A percentile compares a stretch with the other conserved stretches of the same genome.
Conservation (phyloP, 2,797 vertebrate species). For the Petrocephalus schoutedeni region DNA sequence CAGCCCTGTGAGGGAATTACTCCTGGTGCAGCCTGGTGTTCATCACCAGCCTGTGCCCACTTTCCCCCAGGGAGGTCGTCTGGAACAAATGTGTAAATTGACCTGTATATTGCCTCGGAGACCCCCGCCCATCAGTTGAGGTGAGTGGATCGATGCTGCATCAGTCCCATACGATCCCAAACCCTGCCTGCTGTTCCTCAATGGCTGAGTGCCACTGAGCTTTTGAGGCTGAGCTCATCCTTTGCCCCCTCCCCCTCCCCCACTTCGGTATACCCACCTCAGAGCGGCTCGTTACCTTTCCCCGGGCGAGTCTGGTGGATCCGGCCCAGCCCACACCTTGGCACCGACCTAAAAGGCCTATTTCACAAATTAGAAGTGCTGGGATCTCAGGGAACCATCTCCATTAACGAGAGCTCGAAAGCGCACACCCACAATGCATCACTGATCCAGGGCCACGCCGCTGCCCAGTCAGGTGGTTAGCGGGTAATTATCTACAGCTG, state of each 20-base stretch:
- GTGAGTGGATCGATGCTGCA: constrained; percentile 31
- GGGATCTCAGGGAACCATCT: background rate
- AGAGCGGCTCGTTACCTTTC: background rate
- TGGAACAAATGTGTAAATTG: constrained; percentile 22
- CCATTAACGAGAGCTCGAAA: background rate
- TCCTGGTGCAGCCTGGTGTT: background rate
- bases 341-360: constrained; percentile 15
- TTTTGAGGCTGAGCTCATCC: background rate
- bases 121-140: background rate
- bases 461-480: background rate
- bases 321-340: constrained; percentile 19
- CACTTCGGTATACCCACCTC: background rate
- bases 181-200: constrained; percentile 5
- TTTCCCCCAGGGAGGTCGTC: background rate
- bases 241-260: too few species aligned
- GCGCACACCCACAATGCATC: background rate
- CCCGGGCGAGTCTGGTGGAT: background rate
- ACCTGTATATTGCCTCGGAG: constrained; percentile 25
- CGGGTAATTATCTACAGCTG: background rate
- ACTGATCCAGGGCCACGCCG: background rate
- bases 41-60: background rate
- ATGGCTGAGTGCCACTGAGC: background rate
- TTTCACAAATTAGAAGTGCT: constrained; percentile 23
- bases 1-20: background rate
- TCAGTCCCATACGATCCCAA: constrained; percentile 22